A percentile compares a stretch with the other conserved stretches of the same genome.
Evolutionary conservation across 2,888 invertebrate species (phyloP).

Genomic region (Teinopalpus imperialis): DNA sequence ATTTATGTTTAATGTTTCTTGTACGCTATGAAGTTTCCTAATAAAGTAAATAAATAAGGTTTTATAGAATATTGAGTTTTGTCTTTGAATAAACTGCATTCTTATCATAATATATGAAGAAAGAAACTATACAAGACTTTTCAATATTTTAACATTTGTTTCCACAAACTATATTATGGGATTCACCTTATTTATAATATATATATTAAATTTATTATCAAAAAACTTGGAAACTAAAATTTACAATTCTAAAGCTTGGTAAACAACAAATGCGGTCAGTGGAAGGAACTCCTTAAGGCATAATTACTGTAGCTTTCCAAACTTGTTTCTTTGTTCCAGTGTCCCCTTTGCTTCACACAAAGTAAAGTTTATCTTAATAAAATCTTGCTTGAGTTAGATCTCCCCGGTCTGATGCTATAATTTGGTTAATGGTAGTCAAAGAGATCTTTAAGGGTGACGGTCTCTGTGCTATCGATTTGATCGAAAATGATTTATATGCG

Average conservation of each 20-base stretch:
- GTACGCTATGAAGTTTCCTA: too few species aligned
- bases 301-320: slow-evolving; percentile 8
- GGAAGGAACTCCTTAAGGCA: slow-evolving; percentile 1
- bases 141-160: too few species aligned
- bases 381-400: slow-evolving; percentile 4
- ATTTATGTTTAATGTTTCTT: too few species aligned
- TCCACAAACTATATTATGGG: too few species aligned
- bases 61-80: too few species aligned
- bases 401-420: background rate
- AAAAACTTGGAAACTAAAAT: slow-evolving; percentile 6
- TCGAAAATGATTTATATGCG: background rate
- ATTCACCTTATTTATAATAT: too few species aligned
- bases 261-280: slow-evolving; percentile 8
- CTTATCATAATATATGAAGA: too few species aligned
- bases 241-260: slow-evolving; percentile 10
- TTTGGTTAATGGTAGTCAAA: background rate
- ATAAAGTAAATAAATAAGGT: too few species aligned
- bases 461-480: background rate
- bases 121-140: too few species aligned
- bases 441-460: background rate
- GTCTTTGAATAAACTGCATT: too few species aligned
- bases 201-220: background rate
- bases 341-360: slow-evolving; percentile 3
- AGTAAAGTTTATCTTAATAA: slow-evolving; percentile 12
- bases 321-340: slow-evolving; percentile 10